These are phyloP conservation scores for Halichoerus grypus DNA, from an alignment of 2,113 vertebrate genomes.

Conservation along the genomic window DNA sequence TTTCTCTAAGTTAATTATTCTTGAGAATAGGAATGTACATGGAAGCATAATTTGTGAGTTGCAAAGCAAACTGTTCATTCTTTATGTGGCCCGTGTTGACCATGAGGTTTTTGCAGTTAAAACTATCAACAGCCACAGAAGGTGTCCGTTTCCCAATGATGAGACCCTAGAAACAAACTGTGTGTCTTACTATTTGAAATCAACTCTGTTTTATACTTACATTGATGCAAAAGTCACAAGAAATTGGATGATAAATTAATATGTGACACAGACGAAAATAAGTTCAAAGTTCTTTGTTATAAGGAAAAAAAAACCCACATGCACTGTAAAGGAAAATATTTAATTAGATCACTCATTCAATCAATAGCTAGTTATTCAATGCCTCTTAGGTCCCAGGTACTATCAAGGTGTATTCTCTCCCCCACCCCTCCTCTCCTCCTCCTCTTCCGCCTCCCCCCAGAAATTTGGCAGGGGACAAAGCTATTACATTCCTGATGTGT, in stretches of 20 bases:
- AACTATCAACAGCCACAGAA: neutral
- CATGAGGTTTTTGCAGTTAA: neutral
- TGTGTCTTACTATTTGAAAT: neutral
- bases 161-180: neutral
- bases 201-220: constrained; percentile 56
- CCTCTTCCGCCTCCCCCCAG: too few relatives aligned
- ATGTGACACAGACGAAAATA: constrained; percentile 58
- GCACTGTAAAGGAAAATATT: constrained; percentile 62
- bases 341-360: constrained; percentile 54
- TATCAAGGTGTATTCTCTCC: neutral
- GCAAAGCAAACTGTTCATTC: neutral
- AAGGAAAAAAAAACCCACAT: neutral
- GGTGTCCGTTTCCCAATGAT: neutral
- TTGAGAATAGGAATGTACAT: neutral
- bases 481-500: neutral
- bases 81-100: neutral
- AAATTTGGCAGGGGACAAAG: constrained; percentile 1
- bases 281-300: constrained; percentile 64
- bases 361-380: constrained; percentile 3
- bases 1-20: neutral
- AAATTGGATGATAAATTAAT: constrained; percentile 61
- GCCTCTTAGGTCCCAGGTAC: neutral
- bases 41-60: neutral
- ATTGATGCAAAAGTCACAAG: constrained; percentile 47
- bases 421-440: neutral